These are phyloP conservation scores for Eublepharis macularius DNA, from an alignment of 2,113 vertebrate species.

Conservation along the genomic window DNA sequence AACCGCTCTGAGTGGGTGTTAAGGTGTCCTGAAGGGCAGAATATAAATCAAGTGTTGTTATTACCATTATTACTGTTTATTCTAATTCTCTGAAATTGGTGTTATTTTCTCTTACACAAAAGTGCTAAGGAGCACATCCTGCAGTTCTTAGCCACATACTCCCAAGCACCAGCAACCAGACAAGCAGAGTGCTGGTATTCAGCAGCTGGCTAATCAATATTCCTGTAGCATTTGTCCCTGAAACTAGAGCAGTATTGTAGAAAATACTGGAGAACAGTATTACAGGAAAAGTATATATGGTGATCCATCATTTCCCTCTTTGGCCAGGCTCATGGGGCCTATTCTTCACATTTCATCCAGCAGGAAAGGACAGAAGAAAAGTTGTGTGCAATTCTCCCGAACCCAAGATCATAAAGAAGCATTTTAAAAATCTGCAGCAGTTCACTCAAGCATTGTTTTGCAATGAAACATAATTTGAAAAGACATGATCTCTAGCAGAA, in stretches of 20 bases:
- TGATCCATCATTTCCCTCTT: neutral
- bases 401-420: neutral
- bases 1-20: too few relatives aligned
- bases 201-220: neutral
- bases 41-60: too few relatives aligned
- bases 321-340: neutral
- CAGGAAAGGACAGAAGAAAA: neutral
- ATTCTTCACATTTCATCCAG: neutral
- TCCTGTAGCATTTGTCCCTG: too few relatives aligned
- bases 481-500: neutral
- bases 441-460: constrained; percentile 1
- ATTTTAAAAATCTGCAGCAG: constrained; percentile 16
- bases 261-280: neutral
- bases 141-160: neutral
- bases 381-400: neutral
- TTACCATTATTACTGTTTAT: neutral
- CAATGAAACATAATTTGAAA: constrained; percentile 27
- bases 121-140: neutral
- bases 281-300: neutral
- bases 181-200: neutral
- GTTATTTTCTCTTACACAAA: neutral
- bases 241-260: too few relatives aligned
- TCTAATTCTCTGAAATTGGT: neutral
- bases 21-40: too few relatives aligned
- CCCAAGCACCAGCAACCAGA: neutral